Evolutionary conservation across 2,888 invertebrate species (phyloP).

Genomic region (Protophormia terraenovae): DNA sequence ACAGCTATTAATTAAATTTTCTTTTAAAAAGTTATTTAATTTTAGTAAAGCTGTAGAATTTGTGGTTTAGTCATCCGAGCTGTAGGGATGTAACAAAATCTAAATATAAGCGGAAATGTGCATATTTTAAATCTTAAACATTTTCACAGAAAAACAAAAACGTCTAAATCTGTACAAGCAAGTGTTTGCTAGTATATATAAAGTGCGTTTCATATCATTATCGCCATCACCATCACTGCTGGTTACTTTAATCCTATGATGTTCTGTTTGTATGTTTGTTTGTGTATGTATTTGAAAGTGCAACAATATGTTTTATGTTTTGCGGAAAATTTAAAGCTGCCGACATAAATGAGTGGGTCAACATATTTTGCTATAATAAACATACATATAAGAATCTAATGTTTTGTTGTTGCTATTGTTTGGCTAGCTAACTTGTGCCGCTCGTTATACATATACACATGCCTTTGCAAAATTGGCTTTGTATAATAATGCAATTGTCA

Average conservation of each 20-base stretch:
- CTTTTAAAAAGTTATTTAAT: no score
- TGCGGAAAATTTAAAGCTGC: slow-evolving; percentile 51
- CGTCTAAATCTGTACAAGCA: neutral
- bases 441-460: no score
- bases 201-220: neutral
- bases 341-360: slow-evolving; percentile 61
- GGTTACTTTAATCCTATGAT: neutral
- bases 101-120: no score
- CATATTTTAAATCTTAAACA: slow-evolving; percentile 13
- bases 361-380: slow-evolving; percentile 27
- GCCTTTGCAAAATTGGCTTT: slow-evolving; percentile 43
- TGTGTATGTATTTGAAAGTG: neutral
- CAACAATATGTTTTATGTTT: slow-evolving; percentile 57
- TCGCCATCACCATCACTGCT: neutral
- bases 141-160: slow-evolving; percentile 1
- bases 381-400: neutral
- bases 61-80: no score
- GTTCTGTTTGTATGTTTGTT: neutral
- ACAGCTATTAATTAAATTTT: no score
- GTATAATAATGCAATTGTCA: slow-evolving; percentile 39
- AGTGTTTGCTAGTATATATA: neutral
- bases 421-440: slow-evolving; percentile 22
- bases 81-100: no score
- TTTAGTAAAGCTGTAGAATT: no score
- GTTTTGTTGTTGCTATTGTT: slow-evolving; percentile 2